Conservation (phyloP, 2,888 invertebrate species). For the Lysandra coridon region DNA sequence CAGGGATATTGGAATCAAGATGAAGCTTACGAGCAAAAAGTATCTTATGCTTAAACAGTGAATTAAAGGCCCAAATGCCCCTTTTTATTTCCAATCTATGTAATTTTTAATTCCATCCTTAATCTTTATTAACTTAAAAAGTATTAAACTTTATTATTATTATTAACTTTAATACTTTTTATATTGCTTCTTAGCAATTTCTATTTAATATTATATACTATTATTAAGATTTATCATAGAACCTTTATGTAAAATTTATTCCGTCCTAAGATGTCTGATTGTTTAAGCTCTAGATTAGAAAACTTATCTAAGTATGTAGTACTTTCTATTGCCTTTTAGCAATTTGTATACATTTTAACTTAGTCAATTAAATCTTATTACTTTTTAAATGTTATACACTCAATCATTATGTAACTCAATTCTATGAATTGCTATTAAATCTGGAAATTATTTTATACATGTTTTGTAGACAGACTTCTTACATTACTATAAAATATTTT, state of each 20-base stretch:
- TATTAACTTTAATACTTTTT: background rate
- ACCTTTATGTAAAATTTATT: constrained; percentile 6
- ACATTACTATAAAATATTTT: no score
- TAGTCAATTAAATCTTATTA: constrained; percentile 1
- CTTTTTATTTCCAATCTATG: background rate
- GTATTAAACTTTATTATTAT: no score
- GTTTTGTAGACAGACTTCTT: no score
- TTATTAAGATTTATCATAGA: background rate
- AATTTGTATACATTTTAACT: constrained; percentile 6
- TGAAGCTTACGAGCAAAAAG: constrained; percentile 82
- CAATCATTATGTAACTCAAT: background rate
- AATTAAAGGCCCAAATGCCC: background rate
- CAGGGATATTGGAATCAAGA: constrained; percentile 84
- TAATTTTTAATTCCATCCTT: constrained; percentile 33
- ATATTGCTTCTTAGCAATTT: background rate
- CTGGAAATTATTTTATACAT: background rate
- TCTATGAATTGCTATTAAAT: background rate
- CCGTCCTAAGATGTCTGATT: constrained; percentile 19
- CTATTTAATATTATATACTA: background rate
- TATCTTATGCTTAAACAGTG: constrained; percentile 75
- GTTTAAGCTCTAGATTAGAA: constrained; percentile 21
- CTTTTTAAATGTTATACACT: constrained; percentile 1
- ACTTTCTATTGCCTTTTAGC: background rate
- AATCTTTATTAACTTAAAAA: background rate
- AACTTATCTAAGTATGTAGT: background rate